Conservation (phyloP, 2,797 vertebrate species). For the Gymnoscopelus microlampas region DNA sequence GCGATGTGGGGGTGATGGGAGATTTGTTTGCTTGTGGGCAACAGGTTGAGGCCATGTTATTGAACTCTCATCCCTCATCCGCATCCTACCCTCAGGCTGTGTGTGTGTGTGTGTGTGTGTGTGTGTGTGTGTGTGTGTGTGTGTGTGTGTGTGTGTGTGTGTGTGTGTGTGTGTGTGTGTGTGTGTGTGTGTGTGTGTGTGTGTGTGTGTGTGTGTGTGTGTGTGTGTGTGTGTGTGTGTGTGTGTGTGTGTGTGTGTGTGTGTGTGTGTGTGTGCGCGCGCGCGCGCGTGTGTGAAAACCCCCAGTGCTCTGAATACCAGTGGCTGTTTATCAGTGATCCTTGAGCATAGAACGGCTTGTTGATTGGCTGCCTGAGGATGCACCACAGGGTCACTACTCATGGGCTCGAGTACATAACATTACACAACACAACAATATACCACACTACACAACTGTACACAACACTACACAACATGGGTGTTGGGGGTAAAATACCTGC, state of each 20-base stretch:
- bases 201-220: no score
- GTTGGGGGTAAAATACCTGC: no score
- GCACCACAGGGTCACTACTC: constrained; percentile 35
- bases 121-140: constrained; percentile 11
- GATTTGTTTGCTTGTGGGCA: constrained; percentile 55
- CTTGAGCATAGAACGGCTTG: constrained; percentile 62
- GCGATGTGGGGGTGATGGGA: constrained; percentile 41
- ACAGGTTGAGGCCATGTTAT: constrained; percentile 65
- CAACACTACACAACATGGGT: no score
- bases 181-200: no score
- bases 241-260: no score
- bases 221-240: no score
- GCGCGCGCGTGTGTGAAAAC: no score
- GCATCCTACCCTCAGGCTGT: constrained; percentile 54
- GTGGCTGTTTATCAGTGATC: constrained; percentile 71
- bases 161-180: no score
- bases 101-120: constrained; percentile 6
- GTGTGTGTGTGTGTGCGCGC: no score
- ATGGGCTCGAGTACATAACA: no score
- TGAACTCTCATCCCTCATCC: constrained; percentile 65
- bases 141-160: no score
- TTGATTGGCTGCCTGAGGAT: constrained; percentile 56
- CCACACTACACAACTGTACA: no score
- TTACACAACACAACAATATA: neutral
- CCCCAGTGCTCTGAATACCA: constrained; percentile 67